Percentiles rank a stretch among this genome's conserved stretches.
Evolutionary conservation across 2,888 invertebrate genomes (phyloP).

Genomic region (Polydrusus cervinus): DNA sequence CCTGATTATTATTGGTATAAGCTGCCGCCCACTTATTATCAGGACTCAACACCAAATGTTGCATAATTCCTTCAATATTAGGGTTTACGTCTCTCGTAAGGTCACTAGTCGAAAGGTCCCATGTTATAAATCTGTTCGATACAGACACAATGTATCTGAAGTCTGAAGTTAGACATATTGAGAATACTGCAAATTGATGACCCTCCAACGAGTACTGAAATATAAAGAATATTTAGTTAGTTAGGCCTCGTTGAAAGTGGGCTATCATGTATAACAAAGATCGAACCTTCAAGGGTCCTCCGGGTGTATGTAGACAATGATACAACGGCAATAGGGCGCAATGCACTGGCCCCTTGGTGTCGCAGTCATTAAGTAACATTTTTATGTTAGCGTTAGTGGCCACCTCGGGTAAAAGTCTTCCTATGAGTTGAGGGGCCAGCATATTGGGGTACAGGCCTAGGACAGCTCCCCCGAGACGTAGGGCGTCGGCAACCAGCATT

Average conservation of each 20-base stretch:
- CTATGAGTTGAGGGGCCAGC: conserved; percentile 95
- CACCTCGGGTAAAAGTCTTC: conserved; percentile 93
- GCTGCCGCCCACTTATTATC: conserved; percentile 98
- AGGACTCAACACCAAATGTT: conserved; percentile 91
- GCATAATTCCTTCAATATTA: conserved; percentile 96
- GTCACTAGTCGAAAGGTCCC: conserved; percentile 97
- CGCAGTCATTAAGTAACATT: conserved; percentile 92
- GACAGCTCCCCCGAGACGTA: conserved; percentile 95
- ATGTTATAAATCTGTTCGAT: conserved; percentile 96
- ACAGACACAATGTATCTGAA: conserved; percentile 95
- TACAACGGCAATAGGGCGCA: conserved; percentile 94
- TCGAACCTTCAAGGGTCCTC: conserved; percentile 93
- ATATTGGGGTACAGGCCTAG: conserved; percentile 94
- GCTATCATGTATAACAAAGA: background rate
- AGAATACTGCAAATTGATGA: conserved; percentile 98
- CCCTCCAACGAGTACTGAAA: conserved; percentile 95
- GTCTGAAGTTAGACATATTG: conserved; percentile 91
- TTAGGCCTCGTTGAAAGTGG: background rate
- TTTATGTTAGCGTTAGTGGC: conserved; percentile 87
- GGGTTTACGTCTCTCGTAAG: conserved; percentile 94
- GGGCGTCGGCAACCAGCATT: conserved; percentile 93
- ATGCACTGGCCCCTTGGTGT: conserved; percentile 89
- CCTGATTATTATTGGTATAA: conserved; percentile 95
- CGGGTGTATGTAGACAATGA: conserved; percentile 98
- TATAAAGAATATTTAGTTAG: background rate